phyloP scores from a whole-genome alignment of 2,113 vertebrate species.

The Epinephelus fuscoguttatus region DNA sequence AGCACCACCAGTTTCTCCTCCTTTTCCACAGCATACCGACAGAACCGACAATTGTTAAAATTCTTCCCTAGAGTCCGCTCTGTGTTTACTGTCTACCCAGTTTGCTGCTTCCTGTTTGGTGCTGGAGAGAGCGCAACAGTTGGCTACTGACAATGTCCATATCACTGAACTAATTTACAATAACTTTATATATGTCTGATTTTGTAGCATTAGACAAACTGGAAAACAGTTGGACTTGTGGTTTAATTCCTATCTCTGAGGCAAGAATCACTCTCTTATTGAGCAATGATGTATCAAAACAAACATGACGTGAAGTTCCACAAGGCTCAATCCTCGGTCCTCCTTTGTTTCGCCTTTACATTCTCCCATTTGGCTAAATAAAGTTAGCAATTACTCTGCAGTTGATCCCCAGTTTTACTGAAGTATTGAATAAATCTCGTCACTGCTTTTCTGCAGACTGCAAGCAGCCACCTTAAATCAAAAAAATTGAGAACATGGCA shows the following conservation, averaged over 20 bases:
- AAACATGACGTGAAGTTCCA: background rate
- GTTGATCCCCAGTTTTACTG: background rate
- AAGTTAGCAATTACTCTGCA: background rate
- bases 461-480: background rate
- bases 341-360: background rate
- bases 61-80: too few species aligned
- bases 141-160: too few species aligned
- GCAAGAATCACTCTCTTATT: background rate
- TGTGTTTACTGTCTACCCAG: too few species aligned
- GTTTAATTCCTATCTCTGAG: background rate
- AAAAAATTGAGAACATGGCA: too few species aligned
- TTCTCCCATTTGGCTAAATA: background rate
- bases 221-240: background rate
- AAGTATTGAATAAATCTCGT: background rate
- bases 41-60: too few species aligned
- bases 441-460: background rate
- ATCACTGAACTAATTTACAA: too few species aligned
- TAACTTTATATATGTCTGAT: too few species aligned
- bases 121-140: too few species aligned
- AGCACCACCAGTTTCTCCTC: too few species aligned
- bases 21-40: too few species aligned
- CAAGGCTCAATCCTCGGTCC: constrained; percentile 2
- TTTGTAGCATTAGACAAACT: background rate
- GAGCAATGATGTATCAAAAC: background rate
- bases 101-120: too few species aligned